phyloP scores from a whole-genome alignment of 2,113 vertebrate genomes.

The Neofelis nebulosa region DNA sequence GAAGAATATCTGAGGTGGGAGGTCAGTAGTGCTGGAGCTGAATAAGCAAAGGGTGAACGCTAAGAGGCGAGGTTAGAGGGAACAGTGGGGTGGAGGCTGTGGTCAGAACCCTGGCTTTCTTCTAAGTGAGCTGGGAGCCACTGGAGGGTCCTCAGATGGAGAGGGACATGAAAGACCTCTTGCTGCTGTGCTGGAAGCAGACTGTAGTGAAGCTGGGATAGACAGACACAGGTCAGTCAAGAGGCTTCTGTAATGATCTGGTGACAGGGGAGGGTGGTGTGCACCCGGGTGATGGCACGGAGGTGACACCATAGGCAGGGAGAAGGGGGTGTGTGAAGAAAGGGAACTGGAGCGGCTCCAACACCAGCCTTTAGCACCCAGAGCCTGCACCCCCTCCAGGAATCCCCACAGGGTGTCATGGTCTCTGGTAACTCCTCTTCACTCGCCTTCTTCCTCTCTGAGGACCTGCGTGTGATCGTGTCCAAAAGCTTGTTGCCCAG shows the following conservation, averaged over 20 bases:
- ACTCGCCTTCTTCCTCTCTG: background rate
- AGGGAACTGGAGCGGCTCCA: rapidly evolving
- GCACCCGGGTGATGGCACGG: background rate
- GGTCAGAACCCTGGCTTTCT: background rate
- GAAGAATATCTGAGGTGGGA: background rate
- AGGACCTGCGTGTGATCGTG: background rate
- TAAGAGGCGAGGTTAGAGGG: background rate
- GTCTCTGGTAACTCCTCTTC: background rate
- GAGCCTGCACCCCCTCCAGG: rapidly evolving
- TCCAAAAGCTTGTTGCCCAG: background rate
- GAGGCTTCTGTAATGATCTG: background rate
- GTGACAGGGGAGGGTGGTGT: background rate
- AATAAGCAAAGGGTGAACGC: background rate
- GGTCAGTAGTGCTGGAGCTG: background rate
- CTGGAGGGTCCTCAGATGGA: background rate
- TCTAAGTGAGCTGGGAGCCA: background rate
- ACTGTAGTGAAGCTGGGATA: background rate
- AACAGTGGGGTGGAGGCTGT: background rate
- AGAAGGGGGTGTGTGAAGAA: background rate
- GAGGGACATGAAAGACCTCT: rapidly evolving
- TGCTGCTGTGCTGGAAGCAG: background rate
- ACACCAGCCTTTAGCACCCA: background rate
- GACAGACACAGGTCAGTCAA: background rate
- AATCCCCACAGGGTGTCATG: rapidly evolving
- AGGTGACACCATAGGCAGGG: background rate